Evolutionary conservation across 1,140 invertebrate species (phyloP), one percentile per base, ranked within the genome.

Genomic region (Drosophila ambigua): DNA sequence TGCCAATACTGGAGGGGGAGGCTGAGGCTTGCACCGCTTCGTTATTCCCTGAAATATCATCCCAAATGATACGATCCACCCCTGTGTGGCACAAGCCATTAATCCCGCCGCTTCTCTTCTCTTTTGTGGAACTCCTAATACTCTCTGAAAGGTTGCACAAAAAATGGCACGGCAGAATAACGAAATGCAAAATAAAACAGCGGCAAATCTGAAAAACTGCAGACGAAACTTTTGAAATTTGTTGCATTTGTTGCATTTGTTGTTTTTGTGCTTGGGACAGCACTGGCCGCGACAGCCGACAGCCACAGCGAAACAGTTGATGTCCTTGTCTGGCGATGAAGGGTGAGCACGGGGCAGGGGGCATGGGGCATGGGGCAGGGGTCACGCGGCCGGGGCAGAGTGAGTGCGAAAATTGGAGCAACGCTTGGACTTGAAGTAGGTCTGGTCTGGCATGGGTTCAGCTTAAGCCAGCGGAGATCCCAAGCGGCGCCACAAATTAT

Each of bases 251-350:
- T 55, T 31, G 28, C 24, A 2, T 20, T 20, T 51, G 35, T 39
- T 39, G 35, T 39, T 39, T 5, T 7, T 28, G 5, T 28, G 7
- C 26, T 28, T 39, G 13, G 35, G 43, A 35, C 48, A 28, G 26
- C 48, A 49, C 58, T 58, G 66, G 72, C 44, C 66, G 58, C 77
- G 62, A 62, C 71, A 76, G 72, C 61, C 57, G 55, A 62, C 67
- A 64, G 68, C 59, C 46, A 43, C n/a, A 53, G 41, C 52, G 44
- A 31, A 26, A 41, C 9, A 66, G 49, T 68, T 63, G 61, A 65
- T 79, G 57, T 61, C 62, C 55, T 54, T 83, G 65, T 83, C 79
- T 75, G 79, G 48, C 48, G 55, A 43, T 53, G 35, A 63, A 60
- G 76, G 48, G 20, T 46, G 20, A 20, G 20, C 20, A 20, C 20